Base-by-base conservation (phyloP, 2,113 vertebrate species). In the Apodemus sylvaticus region DNA sequence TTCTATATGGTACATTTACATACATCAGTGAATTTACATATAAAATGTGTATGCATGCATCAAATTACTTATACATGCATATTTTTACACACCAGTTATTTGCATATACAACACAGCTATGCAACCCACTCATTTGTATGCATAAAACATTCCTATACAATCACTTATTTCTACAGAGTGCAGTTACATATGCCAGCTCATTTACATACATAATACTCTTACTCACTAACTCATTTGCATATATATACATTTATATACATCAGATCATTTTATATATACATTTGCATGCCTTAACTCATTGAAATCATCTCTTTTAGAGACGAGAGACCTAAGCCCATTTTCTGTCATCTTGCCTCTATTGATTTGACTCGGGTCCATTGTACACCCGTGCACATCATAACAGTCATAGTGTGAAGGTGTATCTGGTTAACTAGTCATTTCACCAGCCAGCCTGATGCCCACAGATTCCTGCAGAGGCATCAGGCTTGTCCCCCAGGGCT, bases 381-480 rank as follows among this genome's bases (percentile, higher is more conserved):
- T 22, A 4, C 1, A 0, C 71, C n/a, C 31, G 31, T 9, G 34
- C 42, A 6, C 24, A 7, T 34, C 34, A 5, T 39, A 62, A 36
- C 29, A 17, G 16, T 5, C 8, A 3, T 7, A 19, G 0, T 51
- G 3, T 9, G 6, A 10, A 55, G 71, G 9, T 66, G 5, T 55
- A 31, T 70, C 5, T 39, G 29, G 55, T 51, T 91, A 82, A 12
- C 14, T 1, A 16, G 70, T 3, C 22, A 6, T 45, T 60, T 94
- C 5, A 0, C 24, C 53, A 29, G 51, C 29, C 11, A 11, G 5
- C 10, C 13, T 3, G 8, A 16, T 29, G 19, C 64, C 26, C 31
- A 10, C 24, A 29, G 20, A 42, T 45, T 36, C 8, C 7, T 1
- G 5, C 2, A 0, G 2, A 16, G 11, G 1, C 36, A 51, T 24